Conservation (phyloP, 2,888 invertebrate species). For the Listrodromus nycthemerus region DNA sequence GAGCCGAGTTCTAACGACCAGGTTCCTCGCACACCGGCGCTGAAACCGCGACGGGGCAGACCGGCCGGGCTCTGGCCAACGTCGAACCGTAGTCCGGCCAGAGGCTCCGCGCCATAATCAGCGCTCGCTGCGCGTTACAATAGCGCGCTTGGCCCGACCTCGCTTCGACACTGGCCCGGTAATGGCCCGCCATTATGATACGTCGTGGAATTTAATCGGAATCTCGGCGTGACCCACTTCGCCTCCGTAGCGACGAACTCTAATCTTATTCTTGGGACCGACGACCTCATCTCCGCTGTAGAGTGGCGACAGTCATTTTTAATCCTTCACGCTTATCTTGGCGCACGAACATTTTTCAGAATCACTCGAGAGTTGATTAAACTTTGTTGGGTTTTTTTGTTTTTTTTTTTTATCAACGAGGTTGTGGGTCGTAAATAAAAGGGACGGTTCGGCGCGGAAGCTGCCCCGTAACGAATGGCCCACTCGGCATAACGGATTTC, state of each 20-base stretch:
- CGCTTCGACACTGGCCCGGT: constrained; percentile 29
- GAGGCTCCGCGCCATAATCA: constrained; percentile 60
- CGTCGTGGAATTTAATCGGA: constrained; percentile 70
- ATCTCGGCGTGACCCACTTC: constrained; percentile 66
- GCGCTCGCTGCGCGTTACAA: constrained; percentile 66
- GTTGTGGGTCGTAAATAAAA: background rate
- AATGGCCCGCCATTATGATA: constrained; percentile 68
- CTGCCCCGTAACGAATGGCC: too few species aligned
- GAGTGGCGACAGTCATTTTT: constrained; percentile 5
- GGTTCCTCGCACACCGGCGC: background rate
- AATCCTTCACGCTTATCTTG: background rate
- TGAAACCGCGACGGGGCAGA: background rate
- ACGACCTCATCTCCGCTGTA: background rate
- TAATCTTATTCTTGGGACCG: constrained; percentile 17
- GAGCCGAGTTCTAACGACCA: constrained; percentile 19
- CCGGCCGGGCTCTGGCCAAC: constrained; percentile 43
- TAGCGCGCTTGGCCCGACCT: constrained; percentile 42
- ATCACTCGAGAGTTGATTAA: background rate
- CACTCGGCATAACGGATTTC: too few species aligned
- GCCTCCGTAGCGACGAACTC: background rate
- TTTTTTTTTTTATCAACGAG: background rate
- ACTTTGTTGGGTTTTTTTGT: background rate
- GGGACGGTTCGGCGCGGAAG: background rate
- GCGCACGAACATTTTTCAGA: background rate
- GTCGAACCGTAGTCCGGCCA: constrained; percentile 28